Base-by-base conservation (phyloP, 2,797 vertebrate species). In the Alfaro cultratus region DNA sequence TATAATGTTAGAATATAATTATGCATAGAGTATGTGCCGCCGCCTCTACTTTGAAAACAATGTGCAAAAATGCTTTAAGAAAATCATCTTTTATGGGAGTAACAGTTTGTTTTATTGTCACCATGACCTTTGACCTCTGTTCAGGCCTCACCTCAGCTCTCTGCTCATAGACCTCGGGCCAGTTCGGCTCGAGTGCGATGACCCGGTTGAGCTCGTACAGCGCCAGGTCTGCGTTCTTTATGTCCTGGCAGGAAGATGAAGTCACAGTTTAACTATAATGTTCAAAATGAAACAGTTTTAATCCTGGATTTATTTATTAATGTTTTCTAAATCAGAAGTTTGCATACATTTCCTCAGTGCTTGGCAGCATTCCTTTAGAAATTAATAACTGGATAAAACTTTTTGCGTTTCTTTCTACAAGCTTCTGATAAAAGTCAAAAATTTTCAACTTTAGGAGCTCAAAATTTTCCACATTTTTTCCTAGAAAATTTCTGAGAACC, bases 171-270 rank as follows among this genome's bases (percentile, higher is more conserved):
- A 99, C 98, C 94, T 99, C 98, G 1, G 98, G 97, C 89, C 95
- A 97, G 92, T 95, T 97, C 15, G 98, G 97, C 89, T 98, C 97
- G 76, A 99, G 93, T 41, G 96, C 93, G 88, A 99, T 97, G 85
- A 99, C 98, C 89, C 97, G 94, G 92, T 97, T 98, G 85, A 99
- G 95, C 90, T 99, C 98, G 79, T 97, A 98, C 53, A 99, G 92
- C 43, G 98, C 98, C 94, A 99, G 93, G 86, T 99, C 98, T 87
- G 97, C 97, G 77, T 99, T 99, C 92, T 99, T 99, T 88, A 98
- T 96, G 88, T 99, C 98, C 98, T 99, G 95, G 41, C 9, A 29
- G 1, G 34, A 47, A 80, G 79, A 85, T 36, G 74, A 18, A 1
- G n/a, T 77, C 74, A 79, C 26, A 60, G 55, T 78, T 31, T 46